These are phyloP conservation scores for Gopherus evgoodei DNA, from an alignment of 2,113 vertebrate genomes.

Conservation along the genomic window DNA sequence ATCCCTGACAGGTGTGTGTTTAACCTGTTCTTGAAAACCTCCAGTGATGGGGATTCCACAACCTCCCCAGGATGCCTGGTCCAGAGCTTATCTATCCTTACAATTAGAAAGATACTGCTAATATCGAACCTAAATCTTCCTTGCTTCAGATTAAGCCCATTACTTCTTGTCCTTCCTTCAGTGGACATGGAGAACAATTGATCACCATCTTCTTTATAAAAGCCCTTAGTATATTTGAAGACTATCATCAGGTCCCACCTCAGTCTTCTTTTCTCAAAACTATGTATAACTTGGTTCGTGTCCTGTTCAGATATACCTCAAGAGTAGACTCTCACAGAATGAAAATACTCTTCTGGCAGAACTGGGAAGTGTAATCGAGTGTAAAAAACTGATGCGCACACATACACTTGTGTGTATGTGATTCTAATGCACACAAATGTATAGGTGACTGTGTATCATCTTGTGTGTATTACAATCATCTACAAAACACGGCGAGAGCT, in stretches of 20 bases:
- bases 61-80: background rate
- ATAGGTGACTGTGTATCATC: background rate
- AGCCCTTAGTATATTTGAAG: background rate
- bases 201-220: background rate
- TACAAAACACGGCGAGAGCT: background rate
- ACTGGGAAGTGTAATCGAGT: rapidly evolving
- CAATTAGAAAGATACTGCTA: background rate
- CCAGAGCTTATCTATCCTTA: background rate
- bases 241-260: background rate
- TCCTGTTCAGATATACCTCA: background rate
- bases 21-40: background rate
- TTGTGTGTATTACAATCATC: rapidly evolving
- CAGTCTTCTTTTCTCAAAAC: background rate
- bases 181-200: background rate
- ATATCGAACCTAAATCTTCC: background rate
- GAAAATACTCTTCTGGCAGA: background rate
- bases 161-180: background rate
- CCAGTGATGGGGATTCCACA: background rate
- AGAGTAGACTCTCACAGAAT: rapidly evolving
- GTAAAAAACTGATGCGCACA: background rate
- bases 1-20: background rate
- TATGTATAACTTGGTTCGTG: background rate
- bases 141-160: background rate
- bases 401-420: background rate
- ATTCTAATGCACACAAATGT: background rate